Evolutionary conservation across 2,888 invertebrate species (phyloP), one percentile per base, ranked within the genome.

Genomic region (Nephrocerus scutellatus): DNA sequence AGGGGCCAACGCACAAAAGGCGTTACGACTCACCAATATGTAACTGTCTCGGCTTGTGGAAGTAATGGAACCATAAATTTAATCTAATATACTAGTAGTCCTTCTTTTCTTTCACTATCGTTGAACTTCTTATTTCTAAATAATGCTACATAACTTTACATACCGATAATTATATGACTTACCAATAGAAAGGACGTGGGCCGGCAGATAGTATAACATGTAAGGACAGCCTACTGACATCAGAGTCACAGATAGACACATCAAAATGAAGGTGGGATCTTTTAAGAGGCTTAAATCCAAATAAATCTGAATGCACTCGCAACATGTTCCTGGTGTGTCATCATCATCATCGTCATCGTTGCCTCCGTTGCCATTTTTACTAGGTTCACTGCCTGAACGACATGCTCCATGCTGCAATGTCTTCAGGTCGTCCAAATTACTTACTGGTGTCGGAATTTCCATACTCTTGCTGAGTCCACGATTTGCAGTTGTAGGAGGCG

Each of bases 221-320:
- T 83, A 83, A 0, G 84, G 84, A 4, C 82, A 83, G 9, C 84
- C 84, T 15, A 82, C 80, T 0, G 83, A 82, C 79, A 83, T 82
- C 3, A 84, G 72, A 2, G 79, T 80, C 8, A 84, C 83, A 0
- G 84, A 82, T 3, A 80, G 70, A 43, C 80, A 80, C 64, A 84
- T 77, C 48, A 83, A 68, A 6, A 82, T 77, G 56, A 84, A 84
- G 5, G 78, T 75, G 48, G 79, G 75, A 26, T 82, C 79, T 53
- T 75, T 74, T 20, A 84, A 66, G 3, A 84, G 67, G 1, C 77
- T 77, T 7, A 83, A 73, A 58, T 84, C 83, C 43, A 84, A 62
- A 56, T 82, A 82, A 49, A 76, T 55, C 47, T 66, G 56, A 28
- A 68, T 60, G 19, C 65, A 58, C 28, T 61, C 67, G 30, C 62